phyloP scores from a whole-genome alignment of 1,140 invertebrate genomes.

The Drosophila murphyi region DNA sequence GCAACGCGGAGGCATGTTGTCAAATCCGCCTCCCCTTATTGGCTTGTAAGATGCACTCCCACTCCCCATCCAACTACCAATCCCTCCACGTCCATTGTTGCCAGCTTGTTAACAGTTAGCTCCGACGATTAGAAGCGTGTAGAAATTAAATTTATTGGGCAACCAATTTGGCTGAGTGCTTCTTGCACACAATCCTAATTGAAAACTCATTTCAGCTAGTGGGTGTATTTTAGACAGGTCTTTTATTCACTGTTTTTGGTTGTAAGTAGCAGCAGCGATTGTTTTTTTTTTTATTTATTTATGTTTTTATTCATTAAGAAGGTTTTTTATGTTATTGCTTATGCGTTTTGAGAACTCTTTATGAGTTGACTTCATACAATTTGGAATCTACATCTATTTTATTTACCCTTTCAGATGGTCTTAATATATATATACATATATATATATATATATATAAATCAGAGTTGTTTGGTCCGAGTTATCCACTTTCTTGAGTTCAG shows the following conservation, averaged over 20 bases:
- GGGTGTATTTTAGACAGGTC: constrained; percentile 1
- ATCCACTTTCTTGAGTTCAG: no score
- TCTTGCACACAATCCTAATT: constrained; percentile 17
- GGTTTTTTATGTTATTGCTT: no score
- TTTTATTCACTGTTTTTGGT: neutral
- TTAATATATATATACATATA: no score
- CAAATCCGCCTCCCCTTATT: constrained; percentile 8
- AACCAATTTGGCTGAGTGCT: constrained; percentile 1
- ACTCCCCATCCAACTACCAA: neutral
- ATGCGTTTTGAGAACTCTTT: no score
- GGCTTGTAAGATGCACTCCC: constrained; percentile 1
- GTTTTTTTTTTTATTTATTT: neutral
- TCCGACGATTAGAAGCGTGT: constrained; percentile 22
- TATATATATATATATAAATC: no score
- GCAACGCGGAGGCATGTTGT: neutral
- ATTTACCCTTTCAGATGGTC: no score
- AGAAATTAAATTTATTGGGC: constrained; percentile 22
- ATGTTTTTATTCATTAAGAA: neutral
- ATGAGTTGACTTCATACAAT: no score
- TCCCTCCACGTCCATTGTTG: neutral
- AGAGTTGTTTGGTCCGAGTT: no score
- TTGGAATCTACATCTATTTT: no score
- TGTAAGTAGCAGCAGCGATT: neutral
- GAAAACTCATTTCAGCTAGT: constrained; percentile 2
- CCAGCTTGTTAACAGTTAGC: constrained; percentile 26